Conservation (phyloP, 2,113 vertebrate species). For the pig (Sus scrofa) region T2T-Sscrofa CM000814.6:115841501-115842000, state of each 20-base stretch:
- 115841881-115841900: too few species aligned
- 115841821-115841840: not conserved
- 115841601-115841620: not conserved
- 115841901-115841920: too few species aligned
- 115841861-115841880: too few species aligned
- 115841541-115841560: not conserved
- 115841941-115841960: too few species aligned
- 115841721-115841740: not conserved
- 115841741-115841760: not conserved
- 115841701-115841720: not conserved
- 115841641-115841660: not conserved
- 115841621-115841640: not conserved
- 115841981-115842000: too few species aligned
- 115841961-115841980: too few species aligned
- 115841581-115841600: not conserved
- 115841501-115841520: not conserved
- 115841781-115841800: not conserved
- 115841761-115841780: not conserved
- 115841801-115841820: not conserved
- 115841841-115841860: not conserved
- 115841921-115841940: too few species aligned
- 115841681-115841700: not conserved
- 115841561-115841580: not conserved
- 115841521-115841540: conserved; percentile 13
- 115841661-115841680: not conserved